Evolutionary conservation across 1,140 invertebrate genomes (phyloP), one percentile per base, ranked within the genome.

Genomic region (Platyura marginata): DNA sequence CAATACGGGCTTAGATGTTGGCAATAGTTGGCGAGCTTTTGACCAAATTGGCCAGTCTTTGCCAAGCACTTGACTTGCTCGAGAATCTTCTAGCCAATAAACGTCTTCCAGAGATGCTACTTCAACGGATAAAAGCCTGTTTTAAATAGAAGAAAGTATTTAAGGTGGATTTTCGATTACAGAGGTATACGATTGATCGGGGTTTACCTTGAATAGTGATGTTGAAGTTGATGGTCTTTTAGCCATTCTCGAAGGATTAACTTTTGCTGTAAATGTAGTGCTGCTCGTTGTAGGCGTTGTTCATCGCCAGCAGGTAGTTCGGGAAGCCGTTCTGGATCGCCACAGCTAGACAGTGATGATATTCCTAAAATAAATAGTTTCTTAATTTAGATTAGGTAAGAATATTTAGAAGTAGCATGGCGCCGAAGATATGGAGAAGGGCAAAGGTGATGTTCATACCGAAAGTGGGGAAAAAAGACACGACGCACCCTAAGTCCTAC

Each of bases 31-130:
- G 5, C 83, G 66, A 9, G 81, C 82, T 35, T 72, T 65, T 16
- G 74, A 79, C 83, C 83, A 89, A 45, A 71, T 65, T n/a, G 68
- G 67, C 59, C 85, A 75, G 62, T 87, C 81, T 61, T 81, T 81
- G 40, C 80, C 80, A 13, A 89, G 67, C 6, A 79, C 71, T 44
- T 75, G 69, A 19, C 76, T 71, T 6, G 75, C 80, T 42, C 74
- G 70, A 42, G 72, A 74, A 56, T 88, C 83, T 56, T 88, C 83
- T 51, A 87, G 67, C 82, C 83, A 87, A 60, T 89, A 89, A 11
- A 85, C 83, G 60, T 89, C 83, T 61, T 87, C 84, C 48, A 89
- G 53, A 5, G 80, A 81, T 44, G 78, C 72, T 33, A 87, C 81
- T 56, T 85, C 83, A 54, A 85, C 70, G 50, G 77, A 76, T 51